Evolutionary conservation across 2,797 vertebrate genomes (phyloP), one percentile per base, ranked within the genome.

Genomic region (Moxostoma hubbsi): DNA sequence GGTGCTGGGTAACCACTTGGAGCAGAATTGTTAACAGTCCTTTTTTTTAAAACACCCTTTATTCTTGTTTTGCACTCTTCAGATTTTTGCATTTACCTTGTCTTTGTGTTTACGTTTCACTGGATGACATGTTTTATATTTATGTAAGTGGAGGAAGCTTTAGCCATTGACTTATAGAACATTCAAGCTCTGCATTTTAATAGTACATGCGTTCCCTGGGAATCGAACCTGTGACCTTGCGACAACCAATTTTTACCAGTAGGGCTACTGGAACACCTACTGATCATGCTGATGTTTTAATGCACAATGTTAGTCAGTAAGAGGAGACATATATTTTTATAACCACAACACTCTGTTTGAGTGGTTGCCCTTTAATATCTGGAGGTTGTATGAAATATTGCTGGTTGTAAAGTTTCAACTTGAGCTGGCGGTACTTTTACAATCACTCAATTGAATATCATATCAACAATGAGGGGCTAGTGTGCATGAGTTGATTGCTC

Each of bases 371-470:
- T 69, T 62, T 69, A 61, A 61, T 61, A 69, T 46, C 47, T 53
- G n/a, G 47, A 59, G 65, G 75, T 59, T 65, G 51, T 47, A 49
- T 80, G 55, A 79, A 80, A 79, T 81, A 66, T 71, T 57, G 61
- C 70, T 4, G 43, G 74, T 47, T 62, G 71, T 73, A 74, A 73
- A 47, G 43, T 59, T 46, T 67, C 55, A 36, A 62, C 36, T 64
- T 12, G 11, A 54, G 64, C 45, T 77, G 65, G 55, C n/a, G 2
- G 18, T 24, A 18, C 54, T 64, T 81, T 81, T 75, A 68, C 49
- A 11, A 66, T 24, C 13, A 50, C 73, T 54, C 51, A 7, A 69
- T 62, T 77, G 66, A 77, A 69, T 77, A 69, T 62, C 66, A 77
- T 69, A n/a, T n/a, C n/a, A 70, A 18, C 57, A 77, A 36, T 36